Evolutionary conservation across 2,113 vertebrate species (phyloP).

Genomic region (Hippolais icterina): DNA sequence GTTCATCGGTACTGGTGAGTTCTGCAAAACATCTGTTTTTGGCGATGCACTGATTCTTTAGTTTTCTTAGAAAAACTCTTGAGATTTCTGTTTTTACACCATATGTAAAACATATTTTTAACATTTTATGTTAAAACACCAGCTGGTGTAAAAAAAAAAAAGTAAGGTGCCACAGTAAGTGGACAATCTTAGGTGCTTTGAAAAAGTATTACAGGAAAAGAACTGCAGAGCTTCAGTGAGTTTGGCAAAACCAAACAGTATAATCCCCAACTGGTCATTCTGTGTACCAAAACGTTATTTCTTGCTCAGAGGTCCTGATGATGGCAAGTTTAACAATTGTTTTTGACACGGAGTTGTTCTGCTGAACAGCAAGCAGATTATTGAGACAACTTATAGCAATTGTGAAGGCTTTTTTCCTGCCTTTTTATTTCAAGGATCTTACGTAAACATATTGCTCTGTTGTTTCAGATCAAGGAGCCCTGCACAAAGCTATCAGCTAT

Average conservation of each 20-base stretch:
- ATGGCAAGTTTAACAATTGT: not conserved
- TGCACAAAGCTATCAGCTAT: constrained; percentile 90
- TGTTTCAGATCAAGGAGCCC: constrained; percentile 84
- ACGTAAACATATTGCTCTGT: not conserved
- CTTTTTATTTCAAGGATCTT: not conserved
- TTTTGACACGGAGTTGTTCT: not conserved
- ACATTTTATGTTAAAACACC: not conserved
- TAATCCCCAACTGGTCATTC: not conserved
- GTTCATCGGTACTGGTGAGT: constrained; percentile 90
- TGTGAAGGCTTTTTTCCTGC: not conserved
- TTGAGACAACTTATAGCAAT: not conserved
- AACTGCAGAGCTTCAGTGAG: not conserved
- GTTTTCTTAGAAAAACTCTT: not conserved
- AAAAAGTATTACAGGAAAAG: not conserved
- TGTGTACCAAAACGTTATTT: not conserved
- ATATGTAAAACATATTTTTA: no score
- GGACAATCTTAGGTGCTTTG: not conserved
- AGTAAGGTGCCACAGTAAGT: not conserved
- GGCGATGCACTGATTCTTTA: not conserved
- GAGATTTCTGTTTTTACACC: not conserved
- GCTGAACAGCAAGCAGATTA: not conserved
- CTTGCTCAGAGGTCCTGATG: not conserved
- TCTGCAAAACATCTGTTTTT: not conserved
- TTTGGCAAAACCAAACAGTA: not conserved
- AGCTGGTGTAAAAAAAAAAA: not conserved